These are phyloP conservation scores for Cremastobaeus sp. DNA, from an alignment of 2,888 invertebrate genomes.

Conservation along the genomic window DNA sequence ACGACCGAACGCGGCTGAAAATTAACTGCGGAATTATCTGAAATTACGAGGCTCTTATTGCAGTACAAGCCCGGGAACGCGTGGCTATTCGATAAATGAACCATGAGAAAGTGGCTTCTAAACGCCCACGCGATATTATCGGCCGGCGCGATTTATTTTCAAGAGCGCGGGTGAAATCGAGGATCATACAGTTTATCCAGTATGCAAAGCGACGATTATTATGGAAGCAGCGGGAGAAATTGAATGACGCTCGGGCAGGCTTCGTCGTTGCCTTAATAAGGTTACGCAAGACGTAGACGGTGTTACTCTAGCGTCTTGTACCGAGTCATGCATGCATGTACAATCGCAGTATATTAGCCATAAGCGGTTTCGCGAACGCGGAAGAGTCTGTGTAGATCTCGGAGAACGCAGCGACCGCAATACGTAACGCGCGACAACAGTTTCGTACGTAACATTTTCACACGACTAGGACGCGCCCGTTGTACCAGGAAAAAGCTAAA, in stretches of 20 bases:
- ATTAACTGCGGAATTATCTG: constrained; percentile 34
- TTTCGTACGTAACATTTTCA: constrained; percentile 50
- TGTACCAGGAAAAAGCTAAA: constrained; percentile 12
- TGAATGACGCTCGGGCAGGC: constrained; percentile 45
- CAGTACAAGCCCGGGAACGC: constrained; percentile 30
- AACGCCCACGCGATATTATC: constrained; percentile 57
- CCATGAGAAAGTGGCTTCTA: constrained; percentile 54
- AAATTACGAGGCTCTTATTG: constrained; percentile 45
- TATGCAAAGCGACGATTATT: constrained; percentile 48
- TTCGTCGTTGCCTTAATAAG: constrained; percentile 68
- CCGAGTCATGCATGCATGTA: constrained; percentile 67
- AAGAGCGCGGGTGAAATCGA: constrained; percentile 46
- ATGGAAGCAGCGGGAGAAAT: constrained; percentile 42
- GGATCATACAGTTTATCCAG: constrained; percentile 35
- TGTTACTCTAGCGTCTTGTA: constrained; percentile 62
- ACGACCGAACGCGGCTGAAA: constrained; percentile 15
- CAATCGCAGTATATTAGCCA: constrained; percentile 66
- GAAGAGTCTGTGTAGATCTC: constrained; percentile 69
- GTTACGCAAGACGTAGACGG: constrained; percentile 67
- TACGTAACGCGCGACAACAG: constrained; percentile 65
- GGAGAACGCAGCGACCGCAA: constrained; percentile 60
- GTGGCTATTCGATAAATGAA: constrained; percentile 42
- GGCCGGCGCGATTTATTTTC: constrained; percentile 50
- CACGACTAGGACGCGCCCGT: constrained; percentile 54
- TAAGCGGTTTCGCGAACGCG: constrained; percentile 75